Evolutionary conservation across 1,140 invertebrate genomes (phyloP), one percentile per base, ranked within the genome.

Genomic region (Bombus waltoni): DNA sequence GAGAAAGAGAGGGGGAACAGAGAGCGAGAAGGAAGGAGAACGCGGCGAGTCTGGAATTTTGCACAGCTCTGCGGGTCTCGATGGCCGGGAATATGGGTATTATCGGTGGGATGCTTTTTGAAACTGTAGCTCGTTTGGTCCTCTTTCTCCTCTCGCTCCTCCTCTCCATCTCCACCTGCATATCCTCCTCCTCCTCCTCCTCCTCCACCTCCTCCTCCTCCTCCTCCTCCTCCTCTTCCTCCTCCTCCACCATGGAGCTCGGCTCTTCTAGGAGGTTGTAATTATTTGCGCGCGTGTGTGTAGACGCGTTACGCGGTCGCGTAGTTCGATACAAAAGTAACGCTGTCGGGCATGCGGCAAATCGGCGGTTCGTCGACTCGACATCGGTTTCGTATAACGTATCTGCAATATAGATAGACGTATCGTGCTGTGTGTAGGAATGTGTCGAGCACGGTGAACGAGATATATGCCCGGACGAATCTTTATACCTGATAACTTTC

Each of bases 321-420:
- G 53, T 80, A 84, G 83, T 68, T 77, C 53, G 65, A 84, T 79
- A 71, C 47, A 84, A 79, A 84, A 83, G 81, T 83, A 83, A 77
- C 81, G 81, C 57, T 88, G 72, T 88, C 66, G 76, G 66, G 62
- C 59, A 73, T 72, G 81, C 85, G 68, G 70, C 87, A 71, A 77
- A 86, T 89, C 88, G 83, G 77, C 74, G 83, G 44, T 79, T 81
- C 87, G 87, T 74, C 59, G 88, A 88, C 78, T 83, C 82, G 76
- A 76, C 86, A 82, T 84, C 87, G 66, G 81, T 53, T 87, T 73
- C 84, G 65, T 74, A 28, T 6, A 25, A 70, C 47, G 22, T 28
- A 65, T 32, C 0, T 5, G 2, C 35, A 5, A 11, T 11, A 28
- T n/a, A 62, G 59, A 4, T n/a, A 53, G 47, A 53, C 47, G 47